A percentile compares a stretch with the other conserved stretches of the same genome.
Evolutionary conservation across 2,113 vertebrate species (phyloP).

Genomic region (Hippocampus comes): DNA sequence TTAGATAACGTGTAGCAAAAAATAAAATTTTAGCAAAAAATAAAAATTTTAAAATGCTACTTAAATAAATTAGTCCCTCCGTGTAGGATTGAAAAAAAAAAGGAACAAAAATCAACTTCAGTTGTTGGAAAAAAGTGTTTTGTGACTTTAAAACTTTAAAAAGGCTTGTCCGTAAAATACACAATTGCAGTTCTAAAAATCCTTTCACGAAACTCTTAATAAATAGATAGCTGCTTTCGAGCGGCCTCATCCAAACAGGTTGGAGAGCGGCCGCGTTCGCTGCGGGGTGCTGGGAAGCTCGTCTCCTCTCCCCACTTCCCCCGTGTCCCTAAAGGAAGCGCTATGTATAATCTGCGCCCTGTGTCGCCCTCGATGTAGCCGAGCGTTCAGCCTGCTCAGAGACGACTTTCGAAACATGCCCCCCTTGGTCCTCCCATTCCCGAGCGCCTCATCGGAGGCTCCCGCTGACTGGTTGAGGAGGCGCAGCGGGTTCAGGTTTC

Average conservation of each 20-base stretch:
- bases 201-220: slow-evolving; percentile 15
- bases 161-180: background rate
- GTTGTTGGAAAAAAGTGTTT: background rate
- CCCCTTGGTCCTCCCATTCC: slow-evolving; percentile 62
- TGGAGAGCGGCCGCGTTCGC: slow-evolving; percentile 86
- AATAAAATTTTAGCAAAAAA: background rate
- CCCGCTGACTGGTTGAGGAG: slow-evolving; percentile 72
- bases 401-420: slow-evolving; percentile 80
- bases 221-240: slow-evolving; percentile 17
- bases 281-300: slow-evolving; percentile 74
- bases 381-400: slow-evolving; percentile 80
- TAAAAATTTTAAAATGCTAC: slow-evolving; percentile 10
- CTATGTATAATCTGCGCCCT: slow-evolving; percentile 92
- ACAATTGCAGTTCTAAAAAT: slow-evolving; percentile 7
- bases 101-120: slow-evolving; percentile 28
- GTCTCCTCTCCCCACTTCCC: slow-evolving; percentile 78
- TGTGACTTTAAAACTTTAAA: slow-evolving; percentile 24
- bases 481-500: slow-evolving; percentile 80
- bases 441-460: slow-evolving; percentile 44
- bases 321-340: slow-evolving; percentile 79
- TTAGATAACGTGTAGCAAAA: background rate
- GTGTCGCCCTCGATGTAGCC: slow-evolving; percentile 85
- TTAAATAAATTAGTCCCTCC: background rate
- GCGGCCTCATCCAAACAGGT: slow-evolving; percentile 83
- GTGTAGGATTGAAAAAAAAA: slow-evolving; percentile 20